Evolutionary conservation across 2,797 vertebrate species (phyloP).

Genomic region (Gadopsis marmoratus): DNA sequence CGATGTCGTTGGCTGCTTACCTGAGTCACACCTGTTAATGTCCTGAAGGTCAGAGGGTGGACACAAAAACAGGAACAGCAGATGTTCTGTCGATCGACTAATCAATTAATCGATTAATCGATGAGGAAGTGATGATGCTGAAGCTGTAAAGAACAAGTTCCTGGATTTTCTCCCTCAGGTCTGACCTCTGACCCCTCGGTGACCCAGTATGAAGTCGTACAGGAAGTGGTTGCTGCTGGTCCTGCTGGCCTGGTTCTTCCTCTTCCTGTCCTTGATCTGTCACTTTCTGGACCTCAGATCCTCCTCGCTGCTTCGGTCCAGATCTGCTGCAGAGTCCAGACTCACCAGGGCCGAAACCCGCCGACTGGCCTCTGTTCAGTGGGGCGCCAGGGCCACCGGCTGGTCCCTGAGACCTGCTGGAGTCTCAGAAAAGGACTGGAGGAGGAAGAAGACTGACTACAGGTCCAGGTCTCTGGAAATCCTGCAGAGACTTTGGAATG

Average conservation of each 20-base stretch:
- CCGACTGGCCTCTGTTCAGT: not conserved
- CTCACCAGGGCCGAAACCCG: not conserved
- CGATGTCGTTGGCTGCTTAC: too few relatives aligned
- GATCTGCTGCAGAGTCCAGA: not conserved
- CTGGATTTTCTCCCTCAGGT: not conserved
- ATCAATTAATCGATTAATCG: too few relatives aligned
- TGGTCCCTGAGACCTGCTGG: not conserved
- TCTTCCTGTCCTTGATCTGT: conserved; percentile 31
- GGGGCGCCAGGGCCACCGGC: too few relatives aligned
- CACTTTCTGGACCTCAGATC: conserved; percentile 30
- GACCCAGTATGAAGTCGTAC: conserved; percentile 20
- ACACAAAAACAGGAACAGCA: too few relatives aligned
- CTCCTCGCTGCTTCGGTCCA: not conserved
- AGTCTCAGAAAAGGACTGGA: not conserved
- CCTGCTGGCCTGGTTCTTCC: conserved; percentile 27
- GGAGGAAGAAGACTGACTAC: conserved; percentile 1
- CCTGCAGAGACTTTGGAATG: conserved; percentile 49
- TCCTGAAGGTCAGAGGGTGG: too few relatives aligned
- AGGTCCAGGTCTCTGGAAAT: conserved; percentile 31
- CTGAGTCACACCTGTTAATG: too few relatives aligned
- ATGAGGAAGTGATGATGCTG: too few relatives aligned
- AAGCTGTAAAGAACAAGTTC: too few relatives aligned
- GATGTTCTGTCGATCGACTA: too few relatives aligned
- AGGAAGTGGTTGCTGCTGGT: conserved; percentile 9
- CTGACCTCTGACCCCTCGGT: not conserved